These are phyloP conservation scores for Disparrhopalites patrizii DNA, from an alignment of 2,888 invertebrate species.

Conservation along the genomic window DNA sequence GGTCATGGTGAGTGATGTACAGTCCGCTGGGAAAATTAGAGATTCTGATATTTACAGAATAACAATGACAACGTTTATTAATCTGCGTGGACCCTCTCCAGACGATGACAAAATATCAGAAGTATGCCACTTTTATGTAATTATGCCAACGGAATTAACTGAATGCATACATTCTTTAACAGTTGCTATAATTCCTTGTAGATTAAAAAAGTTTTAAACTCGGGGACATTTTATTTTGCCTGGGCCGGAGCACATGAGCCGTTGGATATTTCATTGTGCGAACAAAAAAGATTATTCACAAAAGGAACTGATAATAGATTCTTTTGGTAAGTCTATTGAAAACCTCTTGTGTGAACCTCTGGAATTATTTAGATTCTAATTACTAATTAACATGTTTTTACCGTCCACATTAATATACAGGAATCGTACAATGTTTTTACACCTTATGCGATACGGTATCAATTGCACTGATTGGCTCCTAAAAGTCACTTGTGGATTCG, in stretches of 20 bases:
- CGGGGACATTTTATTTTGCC: conserved; percentile 98
- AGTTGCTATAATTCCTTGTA: conserved; percentile 48
- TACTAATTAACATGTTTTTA: neutral
- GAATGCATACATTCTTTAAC: neutral
- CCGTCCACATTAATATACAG: conserved; percentile 51
- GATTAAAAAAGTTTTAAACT: conserved; percentile 79
- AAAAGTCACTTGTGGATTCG: conserved; percentile 94
- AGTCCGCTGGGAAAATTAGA: conserved; percentile 92
- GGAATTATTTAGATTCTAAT: neutral
- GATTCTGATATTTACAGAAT: conserved; percentile 93
- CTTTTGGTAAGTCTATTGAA: conserved; percentile 68
- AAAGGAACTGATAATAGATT: conserved; percentile 87
- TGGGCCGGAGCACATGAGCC: conserved; percentile 63
- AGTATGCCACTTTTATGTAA: conserved; percentile 50
- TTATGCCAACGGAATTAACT: too few relatives aligned
- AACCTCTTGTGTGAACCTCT: neutral
- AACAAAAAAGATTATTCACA: conserved; percentile 79
- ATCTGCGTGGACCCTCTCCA: conserved; percentile 68
- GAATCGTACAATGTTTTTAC: conserved; percentile 93
- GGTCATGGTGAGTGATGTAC: conserved; percentile 90
- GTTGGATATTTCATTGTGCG: conserved; percentile 90
- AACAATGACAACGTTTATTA: conserved; percentile 85
- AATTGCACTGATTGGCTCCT: conserved; percentile 87
- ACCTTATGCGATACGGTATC: conserved; percentile 85
- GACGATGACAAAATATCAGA: conserved; percentile 62